Evolutionary conservation across 2,797 vertebrate genomes (phyloP), one percentile per base, ranked within the genome.

Genomic region (Argyrosomus regius): DNA sequence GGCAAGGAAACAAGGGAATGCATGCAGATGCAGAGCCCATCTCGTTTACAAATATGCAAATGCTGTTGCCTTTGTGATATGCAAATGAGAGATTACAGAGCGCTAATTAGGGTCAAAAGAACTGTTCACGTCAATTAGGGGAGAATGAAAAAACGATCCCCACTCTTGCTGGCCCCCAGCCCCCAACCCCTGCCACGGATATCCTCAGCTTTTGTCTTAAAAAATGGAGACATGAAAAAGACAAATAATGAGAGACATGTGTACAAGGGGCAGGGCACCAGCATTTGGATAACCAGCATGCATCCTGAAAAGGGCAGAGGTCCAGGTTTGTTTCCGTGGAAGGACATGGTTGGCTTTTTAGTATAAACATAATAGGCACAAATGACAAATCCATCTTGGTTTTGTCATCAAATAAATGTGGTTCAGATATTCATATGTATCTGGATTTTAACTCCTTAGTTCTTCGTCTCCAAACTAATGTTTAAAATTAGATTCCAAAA

Each of bases 31-130:
- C 93, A 94, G 93, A 89, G 91, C 93, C 92, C 91, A 94, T 95
- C 96, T 97, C 96, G 94, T 96, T 97, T 97, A 97, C 95, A 97
- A 97, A 96, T 97, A 97, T 97, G 97, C 96, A 97, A 97, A 97
- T 98, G 90, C 83, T 91, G 91, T 94, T 95, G 96, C 95, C 96
- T 97, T 97, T 97, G 96, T 98, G 96, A 96, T 96, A 97, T 97
- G 96, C 95, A 97, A 97, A 97, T 97, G 92, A 92, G 94, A 96
- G 95, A 97, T 96, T 97, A 97, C 95, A 97, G 95, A 95, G 94
- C 91, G 88, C 97, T 97, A 97, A 97, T 98, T 97, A 97, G 96
- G 97, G 97, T 97, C 97, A 97, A 97, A 97, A 96, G 96, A 96
- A 95, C 93, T 95, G 95, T 96, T 96, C 95, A 93, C 95, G 96